Evolutionary conservation across 2,888 invertebrate species (phyloP).

Genomic region (Cistogaster globosa): DNA sequence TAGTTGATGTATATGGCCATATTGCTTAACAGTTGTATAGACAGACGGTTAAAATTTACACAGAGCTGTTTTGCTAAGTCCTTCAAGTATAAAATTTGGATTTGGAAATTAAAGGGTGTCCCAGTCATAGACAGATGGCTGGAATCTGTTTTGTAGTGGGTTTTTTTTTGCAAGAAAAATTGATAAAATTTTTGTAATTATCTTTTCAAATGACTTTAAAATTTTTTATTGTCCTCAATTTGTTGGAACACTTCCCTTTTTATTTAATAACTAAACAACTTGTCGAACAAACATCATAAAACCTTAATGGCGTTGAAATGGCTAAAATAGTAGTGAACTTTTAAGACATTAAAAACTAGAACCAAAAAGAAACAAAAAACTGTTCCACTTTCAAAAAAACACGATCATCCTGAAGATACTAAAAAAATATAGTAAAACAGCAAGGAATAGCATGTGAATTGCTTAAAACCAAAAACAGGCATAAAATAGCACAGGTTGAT

Average conservation of each 20-base stretch:
- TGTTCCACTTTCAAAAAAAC: conserved; percentile 59
- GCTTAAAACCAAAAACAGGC: conserved; percentile 8
- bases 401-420: conserved; percentile 45
- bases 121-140: too few species aligned
- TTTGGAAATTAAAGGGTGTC: too few species aligned
- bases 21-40: too few species aligned
- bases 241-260: conserved; percentile 37
- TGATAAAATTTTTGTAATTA: too few species aligned
- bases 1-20: too few species aligned
- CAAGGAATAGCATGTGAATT: conserved; percentile 57
- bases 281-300: conserved; percentile 56
- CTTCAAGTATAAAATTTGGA: too few species aligned
- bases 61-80: too few species aligned
- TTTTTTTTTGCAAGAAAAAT: too few species aligned
- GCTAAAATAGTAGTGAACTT: conserved; percentile 65
- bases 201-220: too few species aligned
- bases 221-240: too few species aligned
- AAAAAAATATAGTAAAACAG: not conserved
- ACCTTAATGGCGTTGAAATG: conserved; percentile 66
- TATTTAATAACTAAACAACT: conserved; percentile 44
- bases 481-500: conserved; percentile 53
- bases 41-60: too few species aligned
- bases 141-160: too few species aligned
- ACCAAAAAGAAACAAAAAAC: conserved; percentile 13
- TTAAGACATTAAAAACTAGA: conserved; percentile 11